Evolutionary conservation across 1,140 invertebrate species (phyloP), one percentile per base, ranked within the genome.

Genomic region (Leptinotarsa lineolata): DNA sequence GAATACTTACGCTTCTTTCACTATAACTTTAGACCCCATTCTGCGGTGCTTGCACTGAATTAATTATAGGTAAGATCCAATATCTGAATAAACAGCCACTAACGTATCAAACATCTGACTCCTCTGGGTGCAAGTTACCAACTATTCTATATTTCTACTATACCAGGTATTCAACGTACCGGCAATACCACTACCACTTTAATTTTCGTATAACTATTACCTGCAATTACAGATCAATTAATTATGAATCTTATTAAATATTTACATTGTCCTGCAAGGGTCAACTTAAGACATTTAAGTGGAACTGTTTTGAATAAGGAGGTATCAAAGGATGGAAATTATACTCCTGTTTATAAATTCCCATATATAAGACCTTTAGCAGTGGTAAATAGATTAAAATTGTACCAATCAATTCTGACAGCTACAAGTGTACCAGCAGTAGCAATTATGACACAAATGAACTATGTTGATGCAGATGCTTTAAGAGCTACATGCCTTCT

Each of bases 171-270:
- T 30, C 1, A 8, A 30, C 8, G 30, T n/a, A 30, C 8, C 0
- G 8, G 30, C 30, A 30, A 30, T 30, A 8, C 8, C 30, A 30
- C 30, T 30, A 39, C 30, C 8, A 39, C 8, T 39, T 39, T 39
- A 39, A 39, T 39, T 39, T 11, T 0, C 30, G 8, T 11, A 39
- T 1, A 11, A 58, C 82, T 20, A 46, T 77, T 39, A 75, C 82
- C 72, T 72, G 78, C 30, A 84, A 83, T 72, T 79, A 84, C 73
- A 83, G 84, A 85, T 79, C 18, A 13, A 45, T 24, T 24, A 46
- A 48, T 72, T 81, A 60, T 61, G 65, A 39, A 70, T 61, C 72
- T 74, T 73, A 74, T 54, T 5, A 5, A 64, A 72, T 18, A 21
- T 61, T 54, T 54, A 54, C 16, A 54, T 16, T 54, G 48, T 18